A percentile compares a stretch with the other conserved stretches of the same genome.
phyloP scores from a whole-genome alignment of 2,113 vertebrate genomes.

The Ancistrus triradiatus region DNA sequence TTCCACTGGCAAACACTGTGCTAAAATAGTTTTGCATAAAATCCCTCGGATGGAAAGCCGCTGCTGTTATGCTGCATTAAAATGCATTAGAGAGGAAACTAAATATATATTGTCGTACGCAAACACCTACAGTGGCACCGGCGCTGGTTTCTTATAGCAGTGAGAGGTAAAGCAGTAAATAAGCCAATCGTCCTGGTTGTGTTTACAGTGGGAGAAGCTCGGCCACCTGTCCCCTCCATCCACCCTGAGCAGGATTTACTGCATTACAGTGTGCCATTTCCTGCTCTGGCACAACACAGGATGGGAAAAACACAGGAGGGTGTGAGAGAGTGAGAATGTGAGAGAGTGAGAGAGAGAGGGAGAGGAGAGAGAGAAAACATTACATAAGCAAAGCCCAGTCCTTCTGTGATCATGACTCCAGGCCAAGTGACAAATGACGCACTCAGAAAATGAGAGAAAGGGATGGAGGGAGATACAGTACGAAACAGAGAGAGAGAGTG shows the following conservation, averaged over 20 bases:
- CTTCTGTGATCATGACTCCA: constrained; percentile 40
- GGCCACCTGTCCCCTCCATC: constrained; percentile 71
- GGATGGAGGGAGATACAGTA: not conserved
- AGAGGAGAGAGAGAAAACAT: constrained; percentile 16
- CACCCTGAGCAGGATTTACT: constrained; percentile 44
- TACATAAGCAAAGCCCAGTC: constrained; percentile 41
- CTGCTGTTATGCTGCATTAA: too few species aligned
- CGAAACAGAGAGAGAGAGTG: too few species aligned
- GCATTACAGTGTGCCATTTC: constrained; percentile 30
- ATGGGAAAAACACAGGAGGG: not conserved
- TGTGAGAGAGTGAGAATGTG: not conserved
- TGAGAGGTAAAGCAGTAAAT: constrained; percentile 63
- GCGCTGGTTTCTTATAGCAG: too few species aligned
- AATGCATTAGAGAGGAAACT: too few species aligned
- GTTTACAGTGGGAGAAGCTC: constrained; percentile 64
- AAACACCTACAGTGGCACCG: too few species aligned
- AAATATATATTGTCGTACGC: too few species aligned
- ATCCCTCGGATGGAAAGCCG: too few species aligned
- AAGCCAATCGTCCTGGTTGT: constrained; percentile 67
- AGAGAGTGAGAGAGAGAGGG: not conserved
- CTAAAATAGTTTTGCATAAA: too few species aligned
- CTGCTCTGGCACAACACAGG: constrained; percentile 4
- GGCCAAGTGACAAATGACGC: constrained; percentile 42
- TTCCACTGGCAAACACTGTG: too few species aligned
- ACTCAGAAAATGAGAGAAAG: too few species aligned